phyloP scores from a whole-genome alignment of 2,888 invertebrate species.

The Melieria crassipennis region DNA sequence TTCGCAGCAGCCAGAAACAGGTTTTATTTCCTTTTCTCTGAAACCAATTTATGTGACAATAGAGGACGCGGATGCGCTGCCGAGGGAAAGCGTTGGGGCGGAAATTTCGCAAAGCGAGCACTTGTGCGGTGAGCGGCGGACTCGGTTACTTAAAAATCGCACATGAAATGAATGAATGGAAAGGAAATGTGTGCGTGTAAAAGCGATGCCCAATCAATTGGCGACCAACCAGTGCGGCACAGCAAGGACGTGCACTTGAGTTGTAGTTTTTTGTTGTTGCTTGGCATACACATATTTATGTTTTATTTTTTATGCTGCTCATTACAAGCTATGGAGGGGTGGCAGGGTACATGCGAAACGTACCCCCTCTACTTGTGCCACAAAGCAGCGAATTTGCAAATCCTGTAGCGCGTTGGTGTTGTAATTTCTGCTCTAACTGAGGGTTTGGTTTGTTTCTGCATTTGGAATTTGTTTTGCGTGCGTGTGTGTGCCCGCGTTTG shows the following conservation, averaged over 20 bases:
- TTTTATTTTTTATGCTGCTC: too few species aligned
- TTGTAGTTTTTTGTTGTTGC: slow-evolving; percentile 19
- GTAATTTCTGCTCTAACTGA: neutral
- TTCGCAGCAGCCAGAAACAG: too few species aligned
- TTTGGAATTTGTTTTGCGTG: too few species aligned
- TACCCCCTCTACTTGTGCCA: neutral
- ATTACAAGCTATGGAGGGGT: too few species aligned
- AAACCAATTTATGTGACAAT: too few species aligned
- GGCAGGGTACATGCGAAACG: neutral
- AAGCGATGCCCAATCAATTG: slow-evolving; percentile 45
- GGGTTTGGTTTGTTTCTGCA: neutral
- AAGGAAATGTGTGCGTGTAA: slow-evolving; percentile 22
- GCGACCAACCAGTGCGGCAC: slow-evolving; percentile 37
- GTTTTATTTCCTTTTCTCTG: too few species aligned
- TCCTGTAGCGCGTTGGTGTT: neutral
- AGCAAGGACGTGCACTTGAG: slow-evolving; percentile 4
- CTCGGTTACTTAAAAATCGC: slow-evolving; percentile 25
- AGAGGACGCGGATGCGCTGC: too few species aligned
- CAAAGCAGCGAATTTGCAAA: neutral
- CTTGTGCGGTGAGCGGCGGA: neutral
- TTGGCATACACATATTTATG: neutral
- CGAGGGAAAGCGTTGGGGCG: too few species aligned
- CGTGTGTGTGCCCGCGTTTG: too few species aligned
- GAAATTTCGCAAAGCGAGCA: neutral
- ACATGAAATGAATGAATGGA: slow-evolving; percentile 40